Base-by-base conservation (phyloP, 2,888 invertebrate species). In the Tinea pellionella region DNA sequence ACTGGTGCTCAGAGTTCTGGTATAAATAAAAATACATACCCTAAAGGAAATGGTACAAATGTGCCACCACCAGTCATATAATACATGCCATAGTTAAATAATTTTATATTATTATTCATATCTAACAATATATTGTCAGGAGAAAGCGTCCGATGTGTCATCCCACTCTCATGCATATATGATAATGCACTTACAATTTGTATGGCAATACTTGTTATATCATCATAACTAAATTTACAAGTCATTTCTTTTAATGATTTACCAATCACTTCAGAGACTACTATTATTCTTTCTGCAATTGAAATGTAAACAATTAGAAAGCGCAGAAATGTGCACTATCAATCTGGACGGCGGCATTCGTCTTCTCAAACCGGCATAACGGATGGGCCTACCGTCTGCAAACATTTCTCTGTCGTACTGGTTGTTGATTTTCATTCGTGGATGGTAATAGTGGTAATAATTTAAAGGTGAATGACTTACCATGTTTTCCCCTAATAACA, bases 51-150 rank as follows among this genome's bases (percentile, higher is more conserved):
- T 12, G 94, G 91, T 1, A 98, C 96, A 75, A 95, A 92, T 70
- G 90, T 91, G 12, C 97, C 97, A 72, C 90, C 89, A 66, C 93
- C 93, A 13, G 97, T 97, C 94, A 98, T 96, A 68, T 94, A 92
- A 78, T 93, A 96, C 66, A 98, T 81, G n/a, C 98, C 98, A 88
- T 95, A 98, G 78, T 97, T 96, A 68, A 95, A 96, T 37, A 99
- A 77, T 73, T 97, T 96, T 0, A 95, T 92, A 71, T 91, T 89
- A 43, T 92, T 91, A 70, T 90, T 84, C 53, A 86, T 86, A 71
- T 94, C 93, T 41, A 97, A 72, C 12, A 96, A 82, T 66, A 98
- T 92, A 77, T 96, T 96, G 67, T 94, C 93, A 59, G 94, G 92
- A 62, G 93, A 91, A 62, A 98, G 80, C 73, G 94, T 94, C 65